Percentiles rank a stretch among this genome's conserved stretches.
Conservation (phyloP, 2,888 invertebrate genomes). For the Ctenicera cuprea region DNA sequence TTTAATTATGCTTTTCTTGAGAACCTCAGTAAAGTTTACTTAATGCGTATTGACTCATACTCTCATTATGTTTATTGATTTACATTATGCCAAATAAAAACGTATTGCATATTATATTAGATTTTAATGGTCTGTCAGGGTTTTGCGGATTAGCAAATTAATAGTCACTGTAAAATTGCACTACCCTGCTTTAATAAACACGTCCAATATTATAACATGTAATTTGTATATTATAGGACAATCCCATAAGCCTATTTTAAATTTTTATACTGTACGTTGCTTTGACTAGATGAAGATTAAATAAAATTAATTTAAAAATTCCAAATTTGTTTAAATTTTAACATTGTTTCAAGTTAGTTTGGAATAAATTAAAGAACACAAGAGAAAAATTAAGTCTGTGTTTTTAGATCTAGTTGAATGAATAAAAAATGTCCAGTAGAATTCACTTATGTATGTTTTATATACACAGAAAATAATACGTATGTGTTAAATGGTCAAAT, state of each 20-base stretch:
- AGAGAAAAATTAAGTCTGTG: too few relatives aligned
- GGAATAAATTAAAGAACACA: too few relatives aligned
- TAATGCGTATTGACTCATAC: background rate
- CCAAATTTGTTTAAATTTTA: background rate
- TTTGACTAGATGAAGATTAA: conserved; percentile 64
- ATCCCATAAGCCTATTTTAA: conserved; percentile 65
- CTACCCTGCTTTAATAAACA: conserved; percentile 63
- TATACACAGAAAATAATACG: too few relatives aligned
- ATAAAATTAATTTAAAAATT: conserved; percentile 44
- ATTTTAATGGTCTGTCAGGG: conserved; percentile 42
- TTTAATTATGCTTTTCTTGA: background rate
- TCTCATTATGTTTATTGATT: background rate
- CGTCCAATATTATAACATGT: conserved; percentile 59
- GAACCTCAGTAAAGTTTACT: background rate
- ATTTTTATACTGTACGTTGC: conserved; percentile 67
- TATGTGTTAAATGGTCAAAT: too few relatives aligned
- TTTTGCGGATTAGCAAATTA: conserved; percentile 33
- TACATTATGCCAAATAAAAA: background rate
- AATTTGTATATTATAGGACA: conserved; percentile 58
- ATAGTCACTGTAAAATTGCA: conserved; percentile 49
- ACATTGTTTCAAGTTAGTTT: background rate
- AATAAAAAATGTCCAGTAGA: too few relatives aligned
- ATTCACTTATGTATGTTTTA: too few relatives aligned
- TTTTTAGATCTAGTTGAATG: too few relatives aligned
- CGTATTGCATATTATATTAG: conserved; percentile 12